phyloP scores from a whole-genome alignment of 2,113 vertebrate genomes.

The Acinonyx jubatus region DNA sequence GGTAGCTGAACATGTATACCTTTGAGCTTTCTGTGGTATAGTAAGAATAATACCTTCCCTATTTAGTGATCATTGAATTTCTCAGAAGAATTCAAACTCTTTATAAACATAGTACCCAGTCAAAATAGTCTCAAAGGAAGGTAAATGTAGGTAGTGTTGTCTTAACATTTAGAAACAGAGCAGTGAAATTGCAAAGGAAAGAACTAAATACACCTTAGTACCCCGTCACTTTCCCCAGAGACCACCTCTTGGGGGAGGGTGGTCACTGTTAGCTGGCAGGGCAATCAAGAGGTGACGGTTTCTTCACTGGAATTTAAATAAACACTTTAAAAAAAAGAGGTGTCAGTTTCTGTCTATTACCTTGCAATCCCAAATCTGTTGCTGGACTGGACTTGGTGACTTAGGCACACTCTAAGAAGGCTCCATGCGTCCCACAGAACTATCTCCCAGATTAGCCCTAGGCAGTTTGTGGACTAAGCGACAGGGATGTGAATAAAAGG shows the following conservation, averaged over 20 bases:
- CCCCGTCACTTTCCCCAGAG: not conserved
- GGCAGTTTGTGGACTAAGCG: not conserved
- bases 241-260: not conserved
- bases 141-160: not conserved
- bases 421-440: not conserved
- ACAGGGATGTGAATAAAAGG: not conserved
- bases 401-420: not conserved
- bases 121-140: not conserved
- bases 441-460: not conserved
- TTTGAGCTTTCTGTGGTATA: not conserved
- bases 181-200: not conserved
- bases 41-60: conserved; percentile 2
- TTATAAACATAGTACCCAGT: not conserved
- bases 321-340: not conserved
- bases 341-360: not conserved
- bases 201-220: not conserved
- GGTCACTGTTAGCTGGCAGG: not conserved
- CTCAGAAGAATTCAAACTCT: not conserved
- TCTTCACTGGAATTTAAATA: not conserved
- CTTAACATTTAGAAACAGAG: not conserved
- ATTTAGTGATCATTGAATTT: not conserved
- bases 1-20: not conserved
- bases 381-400: not conserved
- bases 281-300: not conserved
- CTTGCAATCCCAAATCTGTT: not conserved